phyloP scores from a whole-genome alignment of 2,797 vertebrate species.

The Acrossocheilus fasciatus region DNA sequence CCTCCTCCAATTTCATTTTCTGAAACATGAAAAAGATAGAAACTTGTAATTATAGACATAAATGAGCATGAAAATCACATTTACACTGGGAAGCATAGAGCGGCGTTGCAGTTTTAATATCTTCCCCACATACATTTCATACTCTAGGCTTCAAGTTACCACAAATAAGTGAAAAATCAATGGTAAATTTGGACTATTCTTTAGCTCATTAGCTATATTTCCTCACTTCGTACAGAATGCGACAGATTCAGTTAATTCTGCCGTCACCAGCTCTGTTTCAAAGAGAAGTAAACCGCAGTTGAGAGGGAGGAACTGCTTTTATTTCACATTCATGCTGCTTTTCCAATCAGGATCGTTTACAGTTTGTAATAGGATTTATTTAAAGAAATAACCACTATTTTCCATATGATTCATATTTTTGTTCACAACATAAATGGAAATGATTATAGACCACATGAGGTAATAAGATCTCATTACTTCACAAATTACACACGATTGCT shows the following conservation, averaged over 20 bases:
- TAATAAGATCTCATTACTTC: background rate
- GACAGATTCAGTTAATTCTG: constrained; percentile 82
- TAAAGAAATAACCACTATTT: background rate
- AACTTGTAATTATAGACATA: constrained; percentile 68
- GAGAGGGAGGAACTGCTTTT: constrained; percentile 71
- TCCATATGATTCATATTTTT: background rate
- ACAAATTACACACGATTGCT: background rate
- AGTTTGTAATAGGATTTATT: constrained; percentile 9
- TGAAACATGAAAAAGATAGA: constrained; percentile 69
- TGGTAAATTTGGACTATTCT: constrained; percentile 68
- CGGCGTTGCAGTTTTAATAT: background rate
- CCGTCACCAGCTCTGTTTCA: constrained; percentile 74
- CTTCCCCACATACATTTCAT: constrained; percentile 10
- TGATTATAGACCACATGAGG: constrained; percentile 6
- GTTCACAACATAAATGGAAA: background rate
- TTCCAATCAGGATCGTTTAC: constrained; percentile 75
- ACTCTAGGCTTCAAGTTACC: constrained; percentile 22
- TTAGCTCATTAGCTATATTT: constrained; percentile 81
- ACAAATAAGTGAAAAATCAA: constrained; percentile 75
- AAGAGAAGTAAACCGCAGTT: constrained; percentile 70
- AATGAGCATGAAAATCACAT: constrained; percentile 70
- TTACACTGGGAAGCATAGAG: constrained; percentile 43
- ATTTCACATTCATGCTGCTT: constrained; percentile 51
- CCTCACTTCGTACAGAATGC: constrained; percentile 80
- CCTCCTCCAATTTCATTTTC: constrained; percentile 89